Base-by-base conservation (phyloP, 2,797 vertebrate species). In the Naso thynnoides region DNA sequence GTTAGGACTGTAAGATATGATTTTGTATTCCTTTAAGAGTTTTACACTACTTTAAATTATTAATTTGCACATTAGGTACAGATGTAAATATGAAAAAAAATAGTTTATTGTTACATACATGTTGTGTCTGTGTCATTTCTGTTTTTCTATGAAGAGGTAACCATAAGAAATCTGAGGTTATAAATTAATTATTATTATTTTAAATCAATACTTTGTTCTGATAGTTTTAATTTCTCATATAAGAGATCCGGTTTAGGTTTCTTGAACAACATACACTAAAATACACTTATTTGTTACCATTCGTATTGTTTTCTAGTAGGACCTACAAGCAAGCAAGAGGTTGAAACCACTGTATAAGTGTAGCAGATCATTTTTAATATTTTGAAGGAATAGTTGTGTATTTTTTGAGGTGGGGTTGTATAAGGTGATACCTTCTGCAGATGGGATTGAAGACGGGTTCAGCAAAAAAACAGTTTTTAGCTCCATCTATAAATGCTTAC, bases 61-160 rank as follows among this genome's bases (percentile, higher is more conserved):
- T 95, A 89, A 95, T 97, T 96, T 96, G 94, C 95, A 96, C 95
- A 95, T 94, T 93, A 90, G 83, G 92, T 95, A 95, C 93, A 93
- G 85, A 92, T 95, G 92, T 96, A 92, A 94, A 91, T 95, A 94
- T 93, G 87, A 90, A 87, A 91, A 91, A 94, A 92, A 94, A 93
- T 94, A 94, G 91, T 96, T 93, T 95, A 95, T 96, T 95, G 93
- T 95, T 95, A 93, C 93, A 95, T 92, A 94, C 85, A 79, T 82
- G 71, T 81, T 88, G 89, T 92, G 85, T 96, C 94, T 94, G 91
- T 89, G 95, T 95, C 89, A 78, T 93, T 93, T 85, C 83, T 83
- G 18, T 71, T 82, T 89, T 81, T 55, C 31, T 67, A 45, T 21
- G 63, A 61, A 50, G 4, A 36, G 50, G 47, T 69, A 21, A 62